A percentile compares a stretch with the other conserved stretches of the same genome.
Evolutionary conservation across 2,113 vertebrate species (phyloP).

Genomic region (Acanthisitta chloris): DNA sequence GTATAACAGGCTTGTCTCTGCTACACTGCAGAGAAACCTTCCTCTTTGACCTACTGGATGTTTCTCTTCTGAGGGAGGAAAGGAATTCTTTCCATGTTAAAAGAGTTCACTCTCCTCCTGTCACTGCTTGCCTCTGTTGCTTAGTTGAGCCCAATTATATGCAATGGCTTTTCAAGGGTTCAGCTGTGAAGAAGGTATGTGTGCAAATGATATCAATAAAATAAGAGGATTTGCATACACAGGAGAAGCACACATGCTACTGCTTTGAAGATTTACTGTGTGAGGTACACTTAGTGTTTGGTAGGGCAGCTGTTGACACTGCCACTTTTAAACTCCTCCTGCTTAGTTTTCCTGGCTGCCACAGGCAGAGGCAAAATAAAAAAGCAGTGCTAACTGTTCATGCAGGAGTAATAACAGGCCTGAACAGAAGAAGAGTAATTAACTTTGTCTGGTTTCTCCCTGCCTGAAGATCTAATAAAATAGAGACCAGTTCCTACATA

Average conservation of each 20-base stretch:
- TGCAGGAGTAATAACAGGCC: slow-evolving; percentile 67
- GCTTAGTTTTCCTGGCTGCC: slow-evolving; percentile 47
- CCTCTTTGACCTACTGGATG: slow-evolving; percentile 68
- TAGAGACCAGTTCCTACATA: not conserved
- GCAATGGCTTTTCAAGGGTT: slow-evolving; percentile 19
- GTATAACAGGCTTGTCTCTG: slow-evolving; percentile 13
- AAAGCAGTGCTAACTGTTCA: slow-evolving; percentile 63
- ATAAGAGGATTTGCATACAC: slow-evolving; percentile 44
- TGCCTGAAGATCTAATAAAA: slow-evolving; percentile 41
- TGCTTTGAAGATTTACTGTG: slow-evolving; percentile 55
- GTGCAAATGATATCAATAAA: slow-evolving; percentile 55
- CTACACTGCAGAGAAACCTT: slow-evolving; percentile 40
- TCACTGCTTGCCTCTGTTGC: slow-evolving; percentile 41
- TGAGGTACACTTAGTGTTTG: slow-evolving; percentile 24
- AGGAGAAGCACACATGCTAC: not conserved
- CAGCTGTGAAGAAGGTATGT: slow-evolving; percentile 18
- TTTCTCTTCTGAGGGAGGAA: slow-evolving; percentile 62
- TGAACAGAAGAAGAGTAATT: slow-evolving; percentile 73
- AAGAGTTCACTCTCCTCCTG: slow-evolving; percentile 49
- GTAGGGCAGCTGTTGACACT: slow-evolving; percentile 54
- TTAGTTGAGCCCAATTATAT: slow-evolving; percentile 55
- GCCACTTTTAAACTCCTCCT: slow-evolving; percentile 39
- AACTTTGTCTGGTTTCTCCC: slow-evolving; percentile 68
- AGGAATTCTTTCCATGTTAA: slow-evolving; percentile 71
- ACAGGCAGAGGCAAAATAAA: slow-evolving; percentile 47